Base-by-base conservation (phyloP, 2,888 invertebrate species). In the Lysandra bellargus region DNA sequence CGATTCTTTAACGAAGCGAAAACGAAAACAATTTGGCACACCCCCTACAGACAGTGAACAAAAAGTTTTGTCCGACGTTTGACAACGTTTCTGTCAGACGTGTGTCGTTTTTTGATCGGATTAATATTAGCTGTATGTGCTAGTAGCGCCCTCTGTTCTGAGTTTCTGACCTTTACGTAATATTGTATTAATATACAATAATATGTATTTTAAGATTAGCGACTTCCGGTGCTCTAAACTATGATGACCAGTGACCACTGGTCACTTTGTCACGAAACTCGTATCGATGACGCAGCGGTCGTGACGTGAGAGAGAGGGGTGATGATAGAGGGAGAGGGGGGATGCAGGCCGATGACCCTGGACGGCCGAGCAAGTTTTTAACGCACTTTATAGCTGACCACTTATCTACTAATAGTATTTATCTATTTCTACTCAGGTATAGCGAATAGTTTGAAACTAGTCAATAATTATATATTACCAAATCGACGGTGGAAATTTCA, bases 331-430 rank as follows among this genome's bases (percentile, higher is more conserved):
- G 81, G 84, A 81, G 79, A 83, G 81, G 82, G 82, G 83, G 82
- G 84, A 81, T 69, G 74, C 85, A 87, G 92, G 89, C 81, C 92
- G 88, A 87, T 91, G 92, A 92, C 92, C 90, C 88, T 83, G 80
- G 81, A 83, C 83, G 85, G 85, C 83, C 82, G 83, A 81, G 80
- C 81, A 79, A 73, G 75, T 75, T 75, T 75, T 75, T 75, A 75
- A 49, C 75, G 75, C 44, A 75, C 23, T 23, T 44, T 69, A 69
- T 37, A 69, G 33, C 14, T 6, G 14, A 64, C 69, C 33, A 33
- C 17, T 69, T 69, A 69, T 69, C 69, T 69, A 69, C 69, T 33
- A 69, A 69, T 61, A 61, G 23, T 61, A 17, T 61, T 61, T 61
- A 61, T 61, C 23, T 61, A 61, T 61, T 23, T n/a, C 61, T 9